Conservation (phyloP, 2,888 invertebrate species). For the Glaucopsyche alexis region DNA sequence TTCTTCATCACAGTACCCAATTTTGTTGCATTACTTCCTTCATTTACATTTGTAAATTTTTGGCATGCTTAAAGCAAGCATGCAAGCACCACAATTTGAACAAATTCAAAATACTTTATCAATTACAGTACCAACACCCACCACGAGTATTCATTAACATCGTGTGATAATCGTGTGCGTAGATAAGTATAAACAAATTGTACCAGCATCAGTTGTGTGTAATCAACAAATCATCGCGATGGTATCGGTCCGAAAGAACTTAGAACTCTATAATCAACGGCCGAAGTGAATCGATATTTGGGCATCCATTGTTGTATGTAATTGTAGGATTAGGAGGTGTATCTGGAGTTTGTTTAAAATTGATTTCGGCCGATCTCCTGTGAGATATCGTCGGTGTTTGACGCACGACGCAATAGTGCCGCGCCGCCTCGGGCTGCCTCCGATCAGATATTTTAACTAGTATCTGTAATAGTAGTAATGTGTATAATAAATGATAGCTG, state of each 20-base stretch:
- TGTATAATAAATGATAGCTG: conserved; percentile 12
- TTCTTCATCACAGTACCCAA: no score
- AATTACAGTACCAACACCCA: neutral
- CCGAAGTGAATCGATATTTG: conserved; percentile 55
- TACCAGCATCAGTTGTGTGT: conserved; percentile 74
- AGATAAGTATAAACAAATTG: conserved; percentile 68
- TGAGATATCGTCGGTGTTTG: conserved; percentile 49
- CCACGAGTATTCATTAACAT: conserved; percentile 17
- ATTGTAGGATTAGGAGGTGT: conserved; percentile 65
- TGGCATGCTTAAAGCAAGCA: neutral
- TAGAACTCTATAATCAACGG: conserved; percentile 58
- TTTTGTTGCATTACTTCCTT: no score
- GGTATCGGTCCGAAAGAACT: conserved; percentile 70
- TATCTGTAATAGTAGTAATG: conserved; percentile 25
- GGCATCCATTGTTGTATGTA: conserved; percentile 69
- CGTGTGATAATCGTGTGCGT: conserved; percentile 7
- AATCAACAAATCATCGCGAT: conserved; percentile 77
- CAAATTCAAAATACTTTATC: conserved; percentile 6
- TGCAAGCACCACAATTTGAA: neutral
- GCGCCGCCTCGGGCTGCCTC: conserved; percentile 41
- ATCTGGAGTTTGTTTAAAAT: conserved; percentile 77
- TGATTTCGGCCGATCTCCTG: conserved; percentile 72
- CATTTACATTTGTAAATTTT: no score
- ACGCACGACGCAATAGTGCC: conserved; percentile 34
- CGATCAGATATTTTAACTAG: conserved; percentile 24